These are phyloP conservation scores for Ivindomyrus marchei DNA, from an alignment of 2,113 vertebrate species.

Conservation along the genomic window DNA sequence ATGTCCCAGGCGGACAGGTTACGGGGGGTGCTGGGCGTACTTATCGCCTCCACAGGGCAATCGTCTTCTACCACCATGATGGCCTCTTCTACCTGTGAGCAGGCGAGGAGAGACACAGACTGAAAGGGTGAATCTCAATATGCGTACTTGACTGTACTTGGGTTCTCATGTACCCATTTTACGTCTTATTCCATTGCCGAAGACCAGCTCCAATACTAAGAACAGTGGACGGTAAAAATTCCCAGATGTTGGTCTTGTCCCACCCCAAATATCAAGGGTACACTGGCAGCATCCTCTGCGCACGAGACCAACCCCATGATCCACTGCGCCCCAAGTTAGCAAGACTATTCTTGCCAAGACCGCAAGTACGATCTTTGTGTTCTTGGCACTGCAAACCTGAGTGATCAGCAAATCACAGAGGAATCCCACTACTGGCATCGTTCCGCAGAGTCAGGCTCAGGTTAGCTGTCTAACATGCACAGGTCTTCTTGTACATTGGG, in stretches of 20 bases:
- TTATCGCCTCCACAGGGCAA: constrained; percentile 78
- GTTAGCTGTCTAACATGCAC: background rate
- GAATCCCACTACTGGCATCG: background rate
- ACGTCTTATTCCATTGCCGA: background rate
- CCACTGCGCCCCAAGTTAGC: background rate
- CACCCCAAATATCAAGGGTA: background rate
- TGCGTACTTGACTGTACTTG: background rate
- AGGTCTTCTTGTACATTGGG: background rate
- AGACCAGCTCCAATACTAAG: background rate
- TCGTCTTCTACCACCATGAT: constrained; percentile 95
- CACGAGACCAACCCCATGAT: background rate
- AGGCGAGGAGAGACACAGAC: background rate
- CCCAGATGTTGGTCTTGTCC: background rate
- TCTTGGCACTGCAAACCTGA: background rate
- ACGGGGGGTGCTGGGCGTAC: constrained; percentile 83
- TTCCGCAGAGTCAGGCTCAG: background rate
- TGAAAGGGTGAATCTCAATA: background rate
- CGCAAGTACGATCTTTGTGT: background rate
- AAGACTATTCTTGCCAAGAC: background rate
- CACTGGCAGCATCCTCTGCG: background rate
- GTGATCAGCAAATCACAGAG: background rate
- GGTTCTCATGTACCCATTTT: background rate
- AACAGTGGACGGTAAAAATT: background rate
- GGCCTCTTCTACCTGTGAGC: constrained; percentile 82
- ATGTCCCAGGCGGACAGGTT: constrained; percentile 94